These are phyloP conservation scores for Hylaeus volcanicus DNA, from an alignment of 1,140 invertebrate species.

Conservation along the genomic window DNA sequence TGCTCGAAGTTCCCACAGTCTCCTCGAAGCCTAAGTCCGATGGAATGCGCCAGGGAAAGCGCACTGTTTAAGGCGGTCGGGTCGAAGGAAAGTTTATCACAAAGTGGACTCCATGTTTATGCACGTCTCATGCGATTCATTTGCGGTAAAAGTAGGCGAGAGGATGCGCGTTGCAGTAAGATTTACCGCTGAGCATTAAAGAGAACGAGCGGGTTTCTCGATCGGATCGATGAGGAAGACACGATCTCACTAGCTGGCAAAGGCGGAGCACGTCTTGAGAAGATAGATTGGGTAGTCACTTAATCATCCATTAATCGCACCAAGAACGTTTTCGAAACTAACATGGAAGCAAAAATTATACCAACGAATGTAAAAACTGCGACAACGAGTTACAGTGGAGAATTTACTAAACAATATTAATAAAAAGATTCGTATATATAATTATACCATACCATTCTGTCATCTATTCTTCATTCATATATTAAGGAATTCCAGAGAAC, in stretches of 20 bases:
- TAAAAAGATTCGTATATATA: no score
- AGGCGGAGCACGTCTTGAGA: not conserved
- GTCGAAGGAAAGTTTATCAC: conserved; percentile 14
- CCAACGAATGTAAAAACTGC: no score
- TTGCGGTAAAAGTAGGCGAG: not conserved
- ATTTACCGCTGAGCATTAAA: conserved; percentile 8
- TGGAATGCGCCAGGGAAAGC: conserved; percentile 7
- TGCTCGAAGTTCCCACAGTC: not conserved
- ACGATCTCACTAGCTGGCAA: not conserved
- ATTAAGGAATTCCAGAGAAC: no score
- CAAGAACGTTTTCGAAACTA: no score
- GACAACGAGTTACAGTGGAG: no score
- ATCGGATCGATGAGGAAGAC: not conserved
- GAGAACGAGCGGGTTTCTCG: conserved; percentile 4
- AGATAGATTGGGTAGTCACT: no score
- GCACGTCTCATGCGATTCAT: not conserved
- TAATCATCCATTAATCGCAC: no score
- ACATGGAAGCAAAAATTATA: no score
- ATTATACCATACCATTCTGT: no score
- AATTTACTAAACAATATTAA: no score
- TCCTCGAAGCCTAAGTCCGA: not conserved
- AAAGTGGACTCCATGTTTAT: not conserved
- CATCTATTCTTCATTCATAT: no score
- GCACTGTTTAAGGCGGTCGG: conserved; percentile 4
- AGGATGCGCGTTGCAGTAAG: conserved; percentile 1